Base-by-base conservation (phyloP, 1,140 invertebrate genomes). In the Drosophila murphyi region DNA sequence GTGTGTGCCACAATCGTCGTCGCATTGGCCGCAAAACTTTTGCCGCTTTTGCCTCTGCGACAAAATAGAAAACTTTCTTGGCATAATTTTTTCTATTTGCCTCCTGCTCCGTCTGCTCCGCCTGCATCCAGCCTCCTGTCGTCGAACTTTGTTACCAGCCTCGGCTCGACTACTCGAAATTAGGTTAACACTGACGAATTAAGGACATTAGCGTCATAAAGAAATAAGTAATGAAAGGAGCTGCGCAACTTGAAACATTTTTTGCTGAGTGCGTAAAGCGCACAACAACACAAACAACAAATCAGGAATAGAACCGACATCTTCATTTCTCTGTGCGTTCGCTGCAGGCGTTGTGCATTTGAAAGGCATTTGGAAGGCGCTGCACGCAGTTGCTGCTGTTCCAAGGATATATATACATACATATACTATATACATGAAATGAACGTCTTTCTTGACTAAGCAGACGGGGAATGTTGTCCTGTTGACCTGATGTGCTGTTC, bases 141-240 rank as follows among this genome's bases (percentile, higher is more conserved):
- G 47, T 63, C 71, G 63, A 78, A 81, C 64, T 72, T 87, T 81
- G 72, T 37, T 78, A 41, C 69, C 73, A 70, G 76, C 68, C 67
- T 70, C 69, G 65, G 50, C 60, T 72, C 74, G 70, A 69, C 64
- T 80, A 73, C 79, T 61, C 65, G 74, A 88, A 88, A 88, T 88
- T 88, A 88, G 85, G 85, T 88, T 88, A 88, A 88, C 85, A 88
- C 85, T 88, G 85, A 88, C 85, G 85, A 88, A 88, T 88, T 88
- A 88, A 88, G 85, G 85, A 88, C 85, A 88, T 88, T 88, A 88
- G 85, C 85, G 85, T 88, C 85, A 88, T 88, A 88, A 89, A 88
- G 85, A 88, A 88, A 89, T 83, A 88, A 89, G 85, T 83, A 88
- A 88, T 89, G 83, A 78, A 89, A 89, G 76, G 61, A 77, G 79